Evolutionary conservation across 2,113 vertebrate species (phyloP).

Genomic region (Odocoileus hemionus): DNA sequence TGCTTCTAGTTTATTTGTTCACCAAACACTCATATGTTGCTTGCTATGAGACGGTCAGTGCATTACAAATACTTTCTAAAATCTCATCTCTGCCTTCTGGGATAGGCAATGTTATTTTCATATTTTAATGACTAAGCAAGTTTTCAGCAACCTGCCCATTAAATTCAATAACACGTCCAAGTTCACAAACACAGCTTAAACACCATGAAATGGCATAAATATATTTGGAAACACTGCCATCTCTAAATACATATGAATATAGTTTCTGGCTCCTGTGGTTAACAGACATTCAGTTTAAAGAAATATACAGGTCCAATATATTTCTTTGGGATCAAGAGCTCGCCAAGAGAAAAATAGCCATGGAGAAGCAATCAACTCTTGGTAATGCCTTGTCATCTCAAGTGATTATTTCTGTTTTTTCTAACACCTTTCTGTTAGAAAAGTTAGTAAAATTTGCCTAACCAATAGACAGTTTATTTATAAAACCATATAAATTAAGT

Average conservation of each 20-base stretch:
- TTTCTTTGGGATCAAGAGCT: neutral
- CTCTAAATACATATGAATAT: neutral
- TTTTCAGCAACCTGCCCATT: neutral
- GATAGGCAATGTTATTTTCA: neutral
- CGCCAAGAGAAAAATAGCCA: neutral
- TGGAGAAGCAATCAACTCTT: neutral
- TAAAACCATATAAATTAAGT: neutral
- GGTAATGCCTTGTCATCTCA: neutral
- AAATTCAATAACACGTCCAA: neutral
- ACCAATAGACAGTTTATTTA: neutral
- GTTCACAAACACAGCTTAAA: neutral
- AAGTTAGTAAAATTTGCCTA: neutral
- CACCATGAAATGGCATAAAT: neutral
- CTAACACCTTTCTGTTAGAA: neutral
- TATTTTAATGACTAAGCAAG: neutral
- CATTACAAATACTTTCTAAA: neutral
- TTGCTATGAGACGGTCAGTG: neutral
- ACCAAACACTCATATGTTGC: neutral
- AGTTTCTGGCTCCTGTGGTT: neutral
- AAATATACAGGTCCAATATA: neutral
- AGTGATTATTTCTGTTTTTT: neutral
- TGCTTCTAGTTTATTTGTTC: neutral
- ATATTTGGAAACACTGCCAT: neutral
- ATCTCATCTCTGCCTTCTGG: neutral
- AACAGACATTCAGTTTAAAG: neutral